phyloP scores from a whole-genome alignment of 1,140 invertebrate genomes.

The Drosophila kanapiae region DNA sequence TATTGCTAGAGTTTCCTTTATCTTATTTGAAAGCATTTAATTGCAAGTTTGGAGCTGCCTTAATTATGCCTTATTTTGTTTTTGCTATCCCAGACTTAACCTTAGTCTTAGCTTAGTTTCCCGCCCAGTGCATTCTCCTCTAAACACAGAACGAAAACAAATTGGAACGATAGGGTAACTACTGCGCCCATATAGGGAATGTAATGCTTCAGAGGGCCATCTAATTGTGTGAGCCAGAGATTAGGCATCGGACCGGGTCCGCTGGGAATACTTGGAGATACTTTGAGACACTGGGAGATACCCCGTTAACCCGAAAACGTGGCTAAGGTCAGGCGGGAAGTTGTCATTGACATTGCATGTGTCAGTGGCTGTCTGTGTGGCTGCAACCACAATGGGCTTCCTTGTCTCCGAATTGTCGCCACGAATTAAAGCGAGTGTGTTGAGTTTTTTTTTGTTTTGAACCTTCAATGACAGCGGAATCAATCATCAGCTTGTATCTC shows the following conservation, averaged over 20 bases:
- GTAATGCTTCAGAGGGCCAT: conserved; percentile 7
- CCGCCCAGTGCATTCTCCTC: background rate
- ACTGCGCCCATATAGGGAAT: no score
- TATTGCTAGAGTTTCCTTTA: background rate
- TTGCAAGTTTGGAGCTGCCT: background rate
- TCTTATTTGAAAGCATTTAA: background rate
- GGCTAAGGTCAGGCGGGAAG: conserved; percentile 23
- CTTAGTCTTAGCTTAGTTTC: no score
- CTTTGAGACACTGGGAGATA: no score
- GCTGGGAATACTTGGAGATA: background rate
- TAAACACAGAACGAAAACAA: background rate
- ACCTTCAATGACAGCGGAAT: conserved; percentile 42
- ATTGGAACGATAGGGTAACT: background rate
- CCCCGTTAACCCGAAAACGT: background rate
- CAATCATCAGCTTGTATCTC: conserved; percentile 29
- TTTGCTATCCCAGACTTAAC: no score
- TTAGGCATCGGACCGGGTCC: background rate
- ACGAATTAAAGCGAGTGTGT: conserved; percentile 12
- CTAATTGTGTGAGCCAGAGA: conserved; percentile 1
- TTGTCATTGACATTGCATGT: conserved; percentile 48
- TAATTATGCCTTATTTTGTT: no score
- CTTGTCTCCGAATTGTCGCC: conserved; percentile 31
- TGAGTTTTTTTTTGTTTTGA: conserved; percentile 7
- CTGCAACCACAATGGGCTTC: conserved; percentile 47
- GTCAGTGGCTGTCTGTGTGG: background rate